Conservation (phyloP, 2,113 vertebrate genomes). For the Dissostichus mawsoni region DNA sequence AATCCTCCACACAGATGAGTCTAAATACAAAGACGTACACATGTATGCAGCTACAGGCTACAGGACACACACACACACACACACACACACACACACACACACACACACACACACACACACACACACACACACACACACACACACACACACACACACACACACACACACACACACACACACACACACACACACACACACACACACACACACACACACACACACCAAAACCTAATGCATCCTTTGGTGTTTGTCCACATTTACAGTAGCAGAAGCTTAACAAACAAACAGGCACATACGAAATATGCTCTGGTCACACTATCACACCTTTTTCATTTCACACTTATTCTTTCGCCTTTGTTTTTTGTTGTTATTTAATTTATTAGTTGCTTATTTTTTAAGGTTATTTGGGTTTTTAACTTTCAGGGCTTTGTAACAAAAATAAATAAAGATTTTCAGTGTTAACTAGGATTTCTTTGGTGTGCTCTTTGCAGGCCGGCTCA, state of each 20-base stretch:
- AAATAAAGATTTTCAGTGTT: slow-evolving; percentile 25
- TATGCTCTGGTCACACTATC: not conserved
- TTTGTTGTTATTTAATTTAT: not conserved
- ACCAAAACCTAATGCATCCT: not conserved
- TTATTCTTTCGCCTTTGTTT: not conserved
- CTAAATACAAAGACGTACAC: not conserved
- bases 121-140: not conserved
- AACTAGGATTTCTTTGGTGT: slow-evolving; percentile 37
- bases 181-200: slow-evolving; percentile 3
- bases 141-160: not conserved
- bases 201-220: slow-evolving; percentile 11
- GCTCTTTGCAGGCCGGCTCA: slow-evolving; percentile 3
- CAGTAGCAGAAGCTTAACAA: no score
- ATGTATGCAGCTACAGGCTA: not conserved
- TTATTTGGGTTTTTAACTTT: not conserved
- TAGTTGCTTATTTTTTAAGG: not conserved
- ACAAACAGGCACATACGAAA: slow-evolving; percentile 8
- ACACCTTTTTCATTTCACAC: slow-evolving; percentile 33
- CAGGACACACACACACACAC: not conserved
- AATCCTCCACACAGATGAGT: not conserved
- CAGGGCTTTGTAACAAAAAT: not conserved
- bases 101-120: slow-evolving; percentile 2
- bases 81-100: not conserved
- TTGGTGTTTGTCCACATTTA: not conserved
- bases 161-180: slow-evolving; percentile 9